These are phyloP conservation scores for Apeira syringaria DNA, from an alignment of 2,888 invertebrate species.

Conservation along the genomic window DNA sequence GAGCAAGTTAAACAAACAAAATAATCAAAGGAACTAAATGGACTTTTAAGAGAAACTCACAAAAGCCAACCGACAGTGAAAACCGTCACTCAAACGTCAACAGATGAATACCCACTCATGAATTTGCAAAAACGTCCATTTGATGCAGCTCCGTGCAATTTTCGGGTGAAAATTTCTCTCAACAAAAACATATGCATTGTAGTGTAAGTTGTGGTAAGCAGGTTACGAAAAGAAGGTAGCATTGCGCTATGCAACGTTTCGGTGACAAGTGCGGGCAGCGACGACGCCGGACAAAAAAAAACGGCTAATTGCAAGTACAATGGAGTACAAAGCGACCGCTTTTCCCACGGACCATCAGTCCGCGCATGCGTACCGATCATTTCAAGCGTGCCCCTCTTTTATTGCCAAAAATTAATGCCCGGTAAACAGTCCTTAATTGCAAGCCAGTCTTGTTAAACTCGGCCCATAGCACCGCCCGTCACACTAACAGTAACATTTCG, in stretches of 20 bases:
- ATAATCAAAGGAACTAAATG: conserved; percentile 39
- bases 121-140: conserved; percentile 56
- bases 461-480: conserved; percentile 49
- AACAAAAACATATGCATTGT: conserved; percentile 33
- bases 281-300: conserved; percentile 62
- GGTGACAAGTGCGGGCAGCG: conserved; percentile 68
- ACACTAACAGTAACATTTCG: conserved; percentile 58
- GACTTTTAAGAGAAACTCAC: conserved; percentile 43
- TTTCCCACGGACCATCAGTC: conserved; percentile 76
- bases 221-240: conserved; percentile 67
- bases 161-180: conserved; percentile 31
- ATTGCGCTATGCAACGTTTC: conserved; percentile 74
- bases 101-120: conserved; percentile 64
- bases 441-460: conserved; percentile 67
- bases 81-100: conserved; percentile 64
- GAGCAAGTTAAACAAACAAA: conserved; percentile 35
- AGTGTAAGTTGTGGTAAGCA: conserved; percentile 53
- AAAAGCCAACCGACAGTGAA: conserved; percentile 57
- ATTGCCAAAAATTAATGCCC: conserved; percentile 84
- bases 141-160: conserved; percentile 46
- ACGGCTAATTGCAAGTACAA: conserved; percentile 77
- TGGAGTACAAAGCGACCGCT: conserved; percentile 77
- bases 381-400: conserved; percentile 76
- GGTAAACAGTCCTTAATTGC: conserved; percentile 80
- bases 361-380: conserved; percentile 74